phyloP scores from a whole-genome alignment of 53 echinoderm and acorn worm species.

The Paracentrotus lividus region DNA sequence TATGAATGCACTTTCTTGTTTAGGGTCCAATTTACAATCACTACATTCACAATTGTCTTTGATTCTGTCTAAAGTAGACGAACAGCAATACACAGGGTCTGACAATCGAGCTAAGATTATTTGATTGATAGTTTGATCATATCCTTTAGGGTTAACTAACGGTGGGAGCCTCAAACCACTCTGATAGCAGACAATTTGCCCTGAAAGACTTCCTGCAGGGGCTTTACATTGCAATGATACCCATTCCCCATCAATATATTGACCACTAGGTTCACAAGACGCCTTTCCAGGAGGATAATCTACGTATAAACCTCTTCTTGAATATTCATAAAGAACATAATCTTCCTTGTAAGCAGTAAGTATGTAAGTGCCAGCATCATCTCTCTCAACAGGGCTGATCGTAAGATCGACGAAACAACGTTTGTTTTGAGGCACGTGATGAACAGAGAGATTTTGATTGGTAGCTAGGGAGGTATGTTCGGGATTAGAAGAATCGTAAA shows the following conservation, averaged over 20 bases:
- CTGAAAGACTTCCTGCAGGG: not conserved
- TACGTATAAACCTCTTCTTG: not conserved
- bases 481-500: not conserved
- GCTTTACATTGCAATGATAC: not conserved
- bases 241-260: not conserved
- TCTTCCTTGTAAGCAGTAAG: conserved; percentile 7
- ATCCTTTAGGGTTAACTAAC: not conserved
- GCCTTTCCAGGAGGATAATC: not conserved
- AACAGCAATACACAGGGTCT: not conserved
- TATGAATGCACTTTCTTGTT: no score
- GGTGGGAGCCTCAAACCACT: not conserved
- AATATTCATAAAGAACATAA: not conserved
- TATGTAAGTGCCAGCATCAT: not conserved
- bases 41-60: not conserved
- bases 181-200: not conserved
- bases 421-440: not conserved
- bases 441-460: not conserved
- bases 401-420: not conserved
- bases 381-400: not conserved
- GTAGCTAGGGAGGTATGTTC: not conserved
- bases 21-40: not conserved
- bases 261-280: not conserved
- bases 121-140: not conserved
- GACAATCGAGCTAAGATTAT: not conserved
- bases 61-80: not conserved